Conservation (phyloP, 2,797 vertebrate genomes). For the Sebastes nivosus region DNA sequence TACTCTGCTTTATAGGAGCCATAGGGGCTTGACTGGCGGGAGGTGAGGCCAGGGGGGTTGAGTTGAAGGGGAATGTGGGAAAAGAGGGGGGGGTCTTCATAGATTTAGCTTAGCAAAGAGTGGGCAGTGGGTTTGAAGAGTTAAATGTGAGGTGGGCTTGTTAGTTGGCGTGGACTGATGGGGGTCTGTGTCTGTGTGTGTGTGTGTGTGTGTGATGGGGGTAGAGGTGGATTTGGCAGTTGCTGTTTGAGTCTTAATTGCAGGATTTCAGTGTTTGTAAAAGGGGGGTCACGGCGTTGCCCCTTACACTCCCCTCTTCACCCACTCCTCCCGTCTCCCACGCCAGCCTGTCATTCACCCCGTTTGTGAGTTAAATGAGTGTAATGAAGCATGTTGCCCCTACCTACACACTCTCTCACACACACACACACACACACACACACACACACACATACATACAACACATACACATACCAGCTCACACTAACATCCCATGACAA, state of each 20-base stretch:
- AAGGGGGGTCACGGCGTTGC: constrained; percentile 54
- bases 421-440: constrained; percentile 18
- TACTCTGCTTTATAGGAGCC: constrained; percentile 20
- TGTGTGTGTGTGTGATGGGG: constrained; percentile 26
- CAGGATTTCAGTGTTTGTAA: constrained; percentile 80
- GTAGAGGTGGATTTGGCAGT: constrained; percentile 71
- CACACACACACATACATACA: background rate
- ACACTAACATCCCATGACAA: constrained; percentile 77
- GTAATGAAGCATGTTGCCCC: constrained; percentile 81
- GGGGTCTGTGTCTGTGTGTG: constrained; percentile 40
- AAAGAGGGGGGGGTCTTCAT: background rate
- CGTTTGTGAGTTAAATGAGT: constrained; percentile 82
- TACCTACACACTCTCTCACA: constrained; percentile 25
- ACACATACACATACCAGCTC: constrained; percentile 29
- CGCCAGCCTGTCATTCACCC: constrained; percentile 80
- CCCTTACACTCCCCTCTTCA: constrained; percentile 53
- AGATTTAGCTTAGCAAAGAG: constrained; percentile 39
- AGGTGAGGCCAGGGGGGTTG: constrained; percentile 28
- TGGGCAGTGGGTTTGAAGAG: constrained; percentile 29
- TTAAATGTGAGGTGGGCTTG: constrained; percentile 65
- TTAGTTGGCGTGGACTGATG: constrained; percentile 65
- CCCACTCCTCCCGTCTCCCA: constrained; percentile 71
- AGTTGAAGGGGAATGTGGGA: constrained; percentile 46
- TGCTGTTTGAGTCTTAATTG: constrained; percentile 81
- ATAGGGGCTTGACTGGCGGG: constrained; percentile 21